Conservation (phyloP, 2,888 invertebrate species). For the Drosophila kambysellisi region DNA sequence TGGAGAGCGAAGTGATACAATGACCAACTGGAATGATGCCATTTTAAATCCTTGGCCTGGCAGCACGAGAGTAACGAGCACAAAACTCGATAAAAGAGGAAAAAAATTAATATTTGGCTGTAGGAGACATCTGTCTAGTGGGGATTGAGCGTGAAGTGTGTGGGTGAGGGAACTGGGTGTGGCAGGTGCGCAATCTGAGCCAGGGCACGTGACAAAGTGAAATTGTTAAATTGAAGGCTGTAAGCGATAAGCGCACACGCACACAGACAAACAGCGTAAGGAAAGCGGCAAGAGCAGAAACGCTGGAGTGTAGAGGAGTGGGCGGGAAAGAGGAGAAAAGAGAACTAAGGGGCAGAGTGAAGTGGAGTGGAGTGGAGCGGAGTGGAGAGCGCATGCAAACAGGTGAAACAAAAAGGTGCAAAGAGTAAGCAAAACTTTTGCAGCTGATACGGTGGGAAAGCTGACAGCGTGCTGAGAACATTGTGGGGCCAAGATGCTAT, state of each 20-base stretch:
- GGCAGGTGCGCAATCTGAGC: conserved; percentile 9
- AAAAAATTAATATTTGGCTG: conserved; percentile 49
- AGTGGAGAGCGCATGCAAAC: conserved; percentile 17
- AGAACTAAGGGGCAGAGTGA: neutral
- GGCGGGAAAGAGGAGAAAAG: neutral
- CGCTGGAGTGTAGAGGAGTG: neutral
- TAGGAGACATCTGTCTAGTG: conserved; percentile 11
- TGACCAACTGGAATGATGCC: conserved; percentile 20
- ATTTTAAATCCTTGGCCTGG: neutral
- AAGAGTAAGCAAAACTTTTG: conserved; percentile 53
- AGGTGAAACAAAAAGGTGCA: conserved; percentile 40
- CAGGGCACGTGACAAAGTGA: conserved; percentile 64
- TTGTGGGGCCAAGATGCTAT: conserved; percentile 26
- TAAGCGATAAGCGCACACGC: conserved; percentile 59
- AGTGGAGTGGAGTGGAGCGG: conserved; percentile 31
- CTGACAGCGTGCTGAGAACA: conserved; percentile 49
- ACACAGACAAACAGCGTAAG: conserved; percentile 34
- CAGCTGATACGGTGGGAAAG: conserved; percentile 46
- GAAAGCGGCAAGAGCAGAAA: conserved; percentile 21
- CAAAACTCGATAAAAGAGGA: conserved; percentile 46
- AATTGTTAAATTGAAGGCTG: conserved; percentile 68
- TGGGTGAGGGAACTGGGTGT: neutral
- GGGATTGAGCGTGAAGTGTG: neutral
- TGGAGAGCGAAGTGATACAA: neutral
- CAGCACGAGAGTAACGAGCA: conserved; percentile 28